Conservation (phyloP, 2,113 vertebrate genomes). For the Emydocephalus ijimae region DNA sequence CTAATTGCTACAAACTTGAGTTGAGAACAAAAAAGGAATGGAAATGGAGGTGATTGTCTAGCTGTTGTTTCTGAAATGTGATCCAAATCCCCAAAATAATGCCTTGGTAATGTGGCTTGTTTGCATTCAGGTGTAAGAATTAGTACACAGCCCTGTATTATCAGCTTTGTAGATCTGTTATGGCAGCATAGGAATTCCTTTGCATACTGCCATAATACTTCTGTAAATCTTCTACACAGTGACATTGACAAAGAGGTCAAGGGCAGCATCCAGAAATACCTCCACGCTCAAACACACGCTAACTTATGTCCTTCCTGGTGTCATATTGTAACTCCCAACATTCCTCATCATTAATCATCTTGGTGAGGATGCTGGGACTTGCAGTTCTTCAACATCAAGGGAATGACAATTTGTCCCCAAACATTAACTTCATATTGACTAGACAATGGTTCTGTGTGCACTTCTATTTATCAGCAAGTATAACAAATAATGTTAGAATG, state of each 20-base stretch:
- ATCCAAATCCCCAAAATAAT: background rate
- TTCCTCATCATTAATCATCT: background rate
- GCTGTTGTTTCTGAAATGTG: background rate
- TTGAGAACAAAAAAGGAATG: background rate
- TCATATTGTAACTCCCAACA: background rate
- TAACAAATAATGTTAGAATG: conserved; percentile 27
- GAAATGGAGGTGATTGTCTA: background rate
- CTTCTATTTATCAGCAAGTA: conserved; percentile 23
- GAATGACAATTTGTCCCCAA: background rate
- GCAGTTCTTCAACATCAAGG: background rate
- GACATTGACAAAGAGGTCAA: background rate
- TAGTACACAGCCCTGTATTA: background rate
- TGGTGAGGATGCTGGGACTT: background rate
- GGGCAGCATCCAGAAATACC: background rate
- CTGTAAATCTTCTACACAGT: background rate
- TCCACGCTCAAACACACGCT: background rate
- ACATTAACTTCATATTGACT: background rate
- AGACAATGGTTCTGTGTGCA: background rate
- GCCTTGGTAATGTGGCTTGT: background rate
- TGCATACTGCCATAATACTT: background rate
- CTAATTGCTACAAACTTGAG: background rate
- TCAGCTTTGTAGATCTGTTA: background rate
- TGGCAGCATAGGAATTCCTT: background rate
- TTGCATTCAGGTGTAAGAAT: background rate
- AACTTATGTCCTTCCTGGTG: background rate